These are phyloP conservation scores for Hydrolagus affinis DNA, from an alignment of 2,113 vertebrate species.

Conservation along the genomic window DNA sequence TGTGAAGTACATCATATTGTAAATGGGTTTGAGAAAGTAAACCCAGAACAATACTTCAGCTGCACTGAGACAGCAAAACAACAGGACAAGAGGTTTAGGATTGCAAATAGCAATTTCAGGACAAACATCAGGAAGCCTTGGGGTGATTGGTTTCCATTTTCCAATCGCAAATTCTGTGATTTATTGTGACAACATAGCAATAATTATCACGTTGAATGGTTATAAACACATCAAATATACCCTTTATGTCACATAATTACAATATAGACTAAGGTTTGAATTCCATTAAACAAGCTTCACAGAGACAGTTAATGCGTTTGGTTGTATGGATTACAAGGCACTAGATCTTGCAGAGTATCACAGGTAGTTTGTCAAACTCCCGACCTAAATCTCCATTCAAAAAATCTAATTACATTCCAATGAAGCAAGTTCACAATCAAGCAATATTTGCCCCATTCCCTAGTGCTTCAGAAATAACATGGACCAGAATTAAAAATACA, in stretches of 20 bases:
- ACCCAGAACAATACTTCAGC: too few species aligned
- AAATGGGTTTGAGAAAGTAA: too few species aligned
- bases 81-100: too few species aligned
- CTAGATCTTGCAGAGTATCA: neutral
- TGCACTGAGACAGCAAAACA: too few species aligned
- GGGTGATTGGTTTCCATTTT: too few species aligned
- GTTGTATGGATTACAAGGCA: neutral
- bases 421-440: neutral
- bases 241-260: neutral
- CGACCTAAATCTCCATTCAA: slow-evolving; percentile 1
- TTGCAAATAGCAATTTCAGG: too few species aligned
- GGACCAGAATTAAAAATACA: neutral
- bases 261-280: neutral
- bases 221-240: too few species aligned
- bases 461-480: neutral
- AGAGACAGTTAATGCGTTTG: neutral
- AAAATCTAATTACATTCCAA: neutral
- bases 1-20: too few species aligned
- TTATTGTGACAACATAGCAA: too few species aligned
- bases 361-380: neutral
- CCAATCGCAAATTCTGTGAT: too few species aligned
- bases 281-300: slow-evolving; percentile 9
- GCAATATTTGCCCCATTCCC: neutral
- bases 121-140: too few species aligned
- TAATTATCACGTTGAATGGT: too few species aligned